These are phyloP conservation scores for Enteromius trimaculatus DNA, from an alignment of 2,797 vertebrate species.

Conservation along the genomic window DNA sequence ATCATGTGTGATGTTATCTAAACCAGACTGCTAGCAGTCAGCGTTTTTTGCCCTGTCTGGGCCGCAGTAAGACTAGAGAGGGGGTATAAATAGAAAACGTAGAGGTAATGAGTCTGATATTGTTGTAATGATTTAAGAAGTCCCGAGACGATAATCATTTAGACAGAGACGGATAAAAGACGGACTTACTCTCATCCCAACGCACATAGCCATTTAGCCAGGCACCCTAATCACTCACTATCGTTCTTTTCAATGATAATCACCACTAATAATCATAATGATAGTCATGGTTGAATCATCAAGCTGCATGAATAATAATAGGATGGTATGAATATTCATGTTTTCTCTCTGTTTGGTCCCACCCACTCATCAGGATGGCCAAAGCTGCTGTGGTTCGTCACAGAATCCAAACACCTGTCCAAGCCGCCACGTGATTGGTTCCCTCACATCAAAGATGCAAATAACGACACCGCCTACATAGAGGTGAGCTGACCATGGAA, in stretches of 20 bases:
- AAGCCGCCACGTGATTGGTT: slow-evolving; percentile 98
- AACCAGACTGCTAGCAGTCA: slow-evolving; percentile 43
- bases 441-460: slow-evolving; percentile 97
- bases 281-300: slow-evolving; percentile 33
- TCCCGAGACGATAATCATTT: slow-evolving; percentile 34
- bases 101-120: slow-evolving; percentile 50
- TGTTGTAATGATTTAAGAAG: slow-evolving; percentile 47
- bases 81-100: slow-evolving; percentile 54
- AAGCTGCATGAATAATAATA: slow-evolving; percentile 42
- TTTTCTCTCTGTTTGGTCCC: slow-evolving; percentile 26
- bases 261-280: slow-evolving; percentile 25
- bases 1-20: slow-evolving; percentile 25
- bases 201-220: slow-evolving; percentile 14
- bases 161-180: slow-evolving; percentile 2
- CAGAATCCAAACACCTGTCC: slow-evolving; percentile 96
- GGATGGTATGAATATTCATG: slow-evolving; percentile 36
- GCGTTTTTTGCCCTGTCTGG: slow-evolving; percentile 38
- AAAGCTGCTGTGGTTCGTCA: slow-evolving; percentile 96
- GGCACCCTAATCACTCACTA: slow-evolving; percentile 32
- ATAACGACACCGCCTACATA: slow-evolving; percentile 97
- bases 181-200: slow-evolving; percentile 1
- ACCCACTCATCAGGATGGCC: slow-evolving; percentile 85
- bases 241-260: slow-evolving; percentile 20
- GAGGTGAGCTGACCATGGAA: slow-evolving; percentile 78
- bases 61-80: slow-evolving; percentile 36